These are phyloP conservation scores for Arizona elegans DNA, from an alignment of 2,113 vertebrate species.

Conservation along the genomic window DNA sequence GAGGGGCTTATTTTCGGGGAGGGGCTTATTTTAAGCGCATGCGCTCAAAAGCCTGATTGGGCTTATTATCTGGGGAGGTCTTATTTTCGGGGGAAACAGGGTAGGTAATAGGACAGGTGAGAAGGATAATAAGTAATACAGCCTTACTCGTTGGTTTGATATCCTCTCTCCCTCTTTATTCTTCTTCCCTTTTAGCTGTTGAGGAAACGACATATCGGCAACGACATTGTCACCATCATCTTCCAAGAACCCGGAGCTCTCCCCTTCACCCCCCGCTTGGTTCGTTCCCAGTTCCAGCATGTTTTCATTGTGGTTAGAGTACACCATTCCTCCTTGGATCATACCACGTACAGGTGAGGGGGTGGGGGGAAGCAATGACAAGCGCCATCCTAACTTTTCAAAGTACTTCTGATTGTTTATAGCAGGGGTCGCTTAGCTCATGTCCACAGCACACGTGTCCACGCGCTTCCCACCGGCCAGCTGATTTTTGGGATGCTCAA, in stretches of 20 bases:
- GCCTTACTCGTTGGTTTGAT: rapidly evolving
- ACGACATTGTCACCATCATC: slow-evolving; percentile 90
- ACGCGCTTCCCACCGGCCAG: no score
- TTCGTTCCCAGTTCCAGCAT: slow-evolving; percentile 90
- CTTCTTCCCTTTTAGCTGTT: slow-evolving; percentile 71
- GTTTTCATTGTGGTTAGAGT: slow-evolving; percentile 86
- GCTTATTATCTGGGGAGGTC: no score
- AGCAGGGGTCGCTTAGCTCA: no score
- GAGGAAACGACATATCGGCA: slow-evolving; percentile 89
- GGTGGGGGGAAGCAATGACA: rapidly evolving
- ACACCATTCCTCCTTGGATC: slow-evolving; percentile 74
- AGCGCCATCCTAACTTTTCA: background rate
- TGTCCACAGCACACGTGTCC: no score
- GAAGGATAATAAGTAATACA: no score
- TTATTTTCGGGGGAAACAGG: no score
- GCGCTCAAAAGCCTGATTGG: no score
- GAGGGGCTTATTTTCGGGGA: no score
- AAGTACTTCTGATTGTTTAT: background rate
- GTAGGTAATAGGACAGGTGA: background rate
- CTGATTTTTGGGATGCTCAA: no score
- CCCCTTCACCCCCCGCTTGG: slow-evolving; percentile 85
- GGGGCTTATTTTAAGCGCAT: no score
- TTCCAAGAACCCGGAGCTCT: slow-evolving; percentile 87
- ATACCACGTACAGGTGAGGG: slow-evolving; percentile 83
- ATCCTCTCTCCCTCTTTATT: background rate